Conservation (phyloP, 2,113 vertebrate species). For the Notothenia rossii region DNA sequence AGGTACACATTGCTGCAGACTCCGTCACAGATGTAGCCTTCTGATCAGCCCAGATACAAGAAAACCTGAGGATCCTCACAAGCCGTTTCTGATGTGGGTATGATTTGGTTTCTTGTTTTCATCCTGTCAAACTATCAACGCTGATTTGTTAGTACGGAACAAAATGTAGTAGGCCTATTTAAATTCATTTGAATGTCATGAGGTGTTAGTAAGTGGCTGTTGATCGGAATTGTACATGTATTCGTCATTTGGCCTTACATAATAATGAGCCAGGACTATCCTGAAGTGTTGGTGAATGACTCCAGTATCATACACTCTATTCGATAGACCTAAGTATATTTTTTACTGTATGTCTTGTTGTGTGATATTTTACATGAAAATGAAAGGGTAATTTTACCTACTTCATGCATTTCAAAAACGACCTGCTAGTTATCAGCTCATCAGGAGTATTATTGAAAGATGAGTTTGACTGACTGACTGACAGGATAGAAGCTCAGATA, state of each 20-base stretch:
- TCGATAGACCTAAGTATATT: neutral
- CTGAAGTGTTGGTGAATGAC: neutral
- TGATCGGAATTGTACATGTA: slow-evolving; percentile 23
- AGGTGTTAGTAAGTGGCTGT: slow-evolving; percentile 16
- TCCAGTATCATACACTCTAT: neutral
- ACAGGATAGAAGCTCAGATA: neutral
- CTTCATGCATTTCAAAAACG: neutral
- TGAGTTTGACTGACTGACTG: neutral
- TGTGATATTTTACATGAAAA: slow-evolving; percentile 39
- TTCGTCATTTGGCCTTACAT: slow-evolving; percentile 1
- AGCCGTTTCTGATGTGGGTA: slow-evolving; percentile 24
- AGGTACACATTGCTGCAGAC: neutral
- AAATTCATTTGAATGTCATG: neutral
- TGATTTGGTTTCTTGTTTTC: slow-evolving; percentile 21
- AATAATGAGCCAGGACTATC: neutral
- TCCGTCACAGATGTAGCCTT: slow-evolving; percentile 12
- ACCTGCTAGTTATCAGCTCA: neutral
- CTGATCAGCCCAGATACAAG: slow-evolving; percentile 12
- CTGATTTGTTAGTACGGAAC: neutral
- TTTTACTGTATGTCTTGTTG: slow-evolving; percentile 36
- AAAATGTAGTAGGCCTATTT: neutral
- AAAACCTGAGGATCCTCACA: slow-evolving; percentile 4
- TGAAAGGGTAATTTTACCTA: neutral
- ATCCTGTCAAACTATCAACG: neutral
- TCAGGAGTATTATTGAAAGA: neutral